Evolutionary conservation across 2,113 vertebrate genomes (phyloP), one percentile per base, ranked within the genome.

Genomic region (Otus sunia): DNA sequence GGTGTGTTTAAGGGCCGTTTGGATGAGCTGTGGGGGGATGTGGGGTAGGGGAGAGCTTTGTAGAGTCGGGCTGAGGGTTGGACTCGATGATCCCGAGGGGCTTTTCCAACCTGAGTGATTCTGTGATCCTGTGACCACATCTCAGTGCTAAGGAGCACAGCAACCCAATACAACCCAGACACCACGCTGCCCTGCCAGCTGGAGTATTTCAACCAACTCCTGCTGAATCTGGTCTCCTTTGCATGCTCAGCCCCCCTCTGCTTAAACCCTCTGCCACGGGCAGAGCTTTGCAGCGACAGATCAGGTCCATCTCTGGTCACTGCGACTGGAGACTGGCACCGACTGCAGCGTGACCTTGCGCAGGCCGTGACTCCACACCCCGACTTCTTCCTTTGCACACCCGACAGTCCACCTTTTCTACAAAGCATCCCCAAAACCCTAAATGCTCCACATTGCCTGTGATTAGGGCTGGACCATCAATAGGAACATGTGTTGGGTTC

Each of bases 301-400:
- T 26, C 62, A 62, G 15, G 11, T 78, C 72, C 73, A 10, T 4
- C 55, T 37, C 64, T 0, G 0, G 26, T 43, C 36, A 7, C 34
- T 23, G 50, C 0, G 1, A 47, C 6, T 0, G 0, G 16, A 29
- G 43, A 22, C 10, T 43, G 47, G 32, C 71, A 37, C 16, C 0
- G 5, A 59, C 30, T 0, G 8, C 1, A 81, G 3, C 1, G 6
- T 14, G 64, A 56, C 66, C 53, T 60, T 23, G 66, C 2, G 5
- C 13, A 10, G 4, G 2, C 20, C 0, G 0, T 36, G 36, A 34
- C 37, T 58, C 71, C n/a, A 23, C 21, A 15, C 4, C 2, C 3
- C 36, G n/a, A 0, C 21, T 25, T 55, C 29, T 37, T 74, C 41
- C 15, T 59, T 29, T 26, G 55, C 55, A 53, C 41, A 37, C 9